Base-by-base conservation (phyloP, 2,797 vertebrate genomes). In the Gymnothorax javanicus region DNA sequence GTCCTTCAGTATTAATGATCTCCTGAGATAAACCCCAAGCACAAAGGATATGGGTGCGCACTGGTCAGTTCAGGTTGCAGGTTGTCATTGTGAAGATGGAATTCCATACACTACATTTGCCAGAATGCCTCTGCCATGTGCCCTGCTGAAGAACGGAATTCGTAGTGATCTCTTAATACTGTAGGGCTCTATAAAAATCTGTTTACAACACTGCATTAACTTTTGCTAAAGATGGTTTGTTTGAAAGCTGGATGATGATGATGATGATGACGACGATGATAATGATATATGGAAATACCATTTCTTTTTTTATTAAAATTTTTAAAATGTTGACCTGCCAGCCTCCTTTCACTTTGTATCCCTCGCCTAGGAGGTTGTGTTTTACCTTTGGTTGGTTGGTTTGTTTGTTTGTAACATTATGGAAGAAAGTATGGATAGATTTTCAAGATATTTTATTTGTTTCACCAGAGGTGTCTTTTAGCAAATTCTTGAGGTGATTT, bases 241-340 rank as follows among this genome's bases (percentile, higher is more conserved):
- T 85, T 82, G 17, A 79, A 52, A 69, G 91, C 75, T 77, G 86
- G 87, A 87, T 91, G 91, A 88, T 90, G 89, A 87, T 91, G 91
- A 88, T 90, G 89, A 89, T 43, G 59, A n/a, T n/a, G n/a, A n/a
- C n/a, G n/a, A 67, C 87, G 91, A 58, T 62, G 84, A 88, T 93
- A 9, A 86, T 86, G 79, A 64, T 86, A 58, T 86, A 89, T 82
- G 88, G 88, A 88, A 93, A 89, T 90, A 90, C 90, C 93, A 90
- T 92, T 89, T 89, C 88, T 86, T 90, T 90, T 90, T 87, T 86
- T 87, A 92, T 92, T 92, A 62, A 81, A 86, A 86, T 62, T 13
- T 82, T 62, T 83, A 12, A 83, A 60, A 60, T 60, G 82, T 50
- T 20, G 11, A 81, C 15, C 15, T 60, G 58, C 60, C 59, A 27